Conservation (phyloP, 2,888 invertebrate species). For the Tiliacea aurago region DNA sequence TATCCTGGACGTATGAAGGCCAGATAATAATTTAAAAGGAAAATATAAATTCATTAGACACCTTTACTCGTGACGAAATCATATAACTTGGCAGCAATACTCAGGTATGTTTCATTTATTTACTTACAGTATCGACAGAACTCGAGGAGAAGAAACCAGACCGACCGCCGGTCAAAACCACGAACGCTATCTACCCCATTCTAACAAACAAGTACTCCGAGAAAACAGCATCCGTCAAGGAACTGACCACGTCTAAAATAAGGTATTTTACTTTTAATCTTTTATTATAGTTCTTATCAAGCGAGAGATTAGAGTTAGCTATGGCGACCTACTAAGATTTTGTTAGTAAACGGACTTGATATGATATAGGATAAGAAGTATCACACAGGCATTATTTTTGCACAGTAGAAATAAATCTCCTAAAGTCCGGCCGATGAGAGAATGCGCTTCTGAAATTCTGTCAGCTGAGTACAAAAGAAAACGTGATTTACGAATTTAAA, state of each 20-base stretch:
- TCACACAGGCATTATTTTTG: background rate
- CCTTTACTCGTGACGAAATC: background rate
- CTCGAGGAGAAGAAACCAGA: slow-evolving; percentile 87
- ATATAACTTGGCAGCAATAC: background rate
- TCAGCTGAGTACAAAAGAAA: no score
- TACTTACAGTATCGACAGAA: slow-evolving; percentile 79
- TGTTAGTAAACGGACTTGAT: slow-evolving; percentile 20
- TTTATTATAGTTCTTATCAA: slow-evolving; percentile 28
- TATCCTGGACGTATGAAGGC: slow-evolving; percentile 8
- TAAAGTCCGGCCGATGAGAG: no score
- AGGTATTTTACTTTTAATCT: slow-evolving; percentile 73
- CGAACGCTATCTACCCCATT: slow-evolving; percentile 81
- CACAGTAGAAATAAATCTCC: background rate
- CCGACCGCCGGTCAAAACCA: slow-evolving; percentile 82
- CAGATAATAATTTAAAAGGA: slow-evolving; percentile 23
- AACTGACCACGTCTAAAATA: slow-evolving; percentile 86
- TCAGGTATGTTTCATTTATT: slow-evolving; percentile 16
- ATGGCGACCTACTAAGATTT: slow-evolving; percentile 49
- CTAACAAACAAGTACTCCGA: slow-evolving; percentile 86
- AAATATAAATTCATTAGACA: background rate
- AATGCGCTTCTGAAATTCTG: no score
- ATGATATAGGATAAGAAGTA: background rate
- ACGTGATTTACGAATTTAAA: no score
- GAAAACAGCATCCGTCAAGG: slow-evolving; percentile 86
- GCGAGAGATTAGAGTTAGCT: slow-evolving; percentile 21